Base-by-base conservation (phyloP, 2,113 vertebrate species). In the Andinoacara biseriatus region DNA sequence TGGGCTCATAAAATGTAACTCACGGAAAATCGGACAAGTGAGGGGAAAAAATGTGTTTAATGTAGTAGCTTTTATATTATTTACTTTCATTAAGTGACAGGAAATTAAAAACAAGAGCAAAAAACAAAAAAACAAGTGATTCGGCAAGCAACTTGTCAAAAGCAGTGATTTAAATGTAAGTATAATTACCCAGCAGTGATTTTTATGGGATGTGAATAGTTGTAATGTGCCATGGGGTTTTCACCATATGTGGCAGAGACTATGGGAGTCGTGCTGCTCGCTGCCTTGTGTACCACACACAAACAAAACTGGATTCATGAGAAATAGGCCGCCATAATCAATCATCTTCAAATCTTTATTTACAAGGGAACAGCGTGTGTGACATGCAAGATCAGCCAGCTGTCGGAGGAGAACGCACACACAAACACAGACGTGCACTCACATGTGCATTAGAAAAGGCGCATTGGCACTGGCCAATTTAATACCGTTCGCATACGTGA, bases 291-390 rank as follows among this genome's bases (percentile, higher is more conserved):
- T 83, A 61, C 82, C 80, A 8, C 74, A 80, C 89, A 83, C 81
- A 93, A 92, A 92, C 86, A 87, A 86, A 91, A 80, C 78, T 58
- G 58, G 81, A 89, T 81, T 87, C 74, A 46, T 65, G 81, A 90
- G 86, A 90, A 92, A 80, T 78, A 60, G 56, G 60, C 76, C 43
- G 87, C 87, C 87, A 86, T n/a, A 76, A 94, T 94, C 83, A 90
- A 92, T 93, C 90, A 91, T 63, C 81, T 78, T 91, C 91, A 86
- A 75, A 76, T 80, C 56, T 85, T 86, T 90, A 84, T 92, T 87
- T 90, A 87, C 87, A 75, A 62, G 80, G 49, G 58, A 84, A 76
- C 77, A 54, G 78, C 40, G 75, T 85, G 86, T 87, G 91, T 82
- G 88, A 90, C 81, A 40, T 63, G 40, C 22, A 31, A 81, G 83